Percentiles rank a stretch among this genome's conserved stretches.
These are phyloP conservation scores for Romanomermis culicivorax DNA, from an alignment of 2,888 invertebrate genomes.

Conservation along the genomic window DNA sequence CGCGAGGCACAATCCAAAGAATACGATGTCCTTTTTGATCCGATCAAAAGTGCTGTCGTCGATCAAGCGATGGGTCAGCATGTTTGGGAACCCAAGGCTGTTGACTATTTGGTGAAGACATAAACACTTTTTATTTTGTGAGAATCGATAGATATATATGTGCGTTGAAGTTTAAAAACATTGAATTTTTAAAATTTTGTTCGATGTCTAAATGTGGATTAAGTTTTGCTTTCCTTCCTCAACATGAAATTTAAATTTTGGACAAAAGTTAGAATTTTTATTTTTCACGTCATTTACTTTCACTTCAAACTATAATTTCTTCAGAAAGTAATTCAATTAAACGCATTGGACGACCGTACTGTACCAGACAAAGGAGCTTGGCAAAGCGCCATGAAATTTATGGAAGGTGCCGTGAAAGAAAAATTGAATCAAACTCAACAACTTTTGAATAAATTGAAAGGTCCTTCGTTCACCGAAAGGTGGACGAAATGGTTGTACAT, in stretches of 20 bases:
- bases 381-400: slow-evolving; percentile 73
- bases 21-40: slow-evolving; percentile 71
- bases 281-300: background rate
- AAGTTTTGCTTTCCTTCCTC: no score
- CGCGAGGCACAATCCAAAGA: slow-evolving; percentile 39
- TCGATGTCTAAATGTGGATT: no score
- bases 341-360: slow-evolving; percentile 69
- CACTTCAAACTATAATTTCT: background rate
- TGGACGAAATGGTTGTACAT: slow-evolving; percentile 57
- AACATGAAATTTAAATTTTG: no score
- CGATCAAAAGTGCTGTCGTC: slow-evolving; percentile 63
- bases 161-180: no score
- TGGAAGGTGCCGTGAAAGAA: slow-evolving; percentile 58
- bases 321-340: slow-evolving; percentile 78
- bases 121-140: background rate
- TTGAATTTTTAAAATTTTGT: no score
- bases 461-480: slow-evolving; percentile 47
- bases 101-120: slow-evolving; percentile 41
- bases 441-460: slow-evolving; percentile 51
- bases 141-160: background rate
- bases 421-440: slow-evolving; percentile 37
- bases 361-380: slow-evolving; percentile 67
- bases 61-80: slow-evolving; percentile 64
- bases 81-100: slow-evolving; percentile 69
- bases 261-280: no score